Evolutionary conservation across 1,140 invertebrate species (phyloP), one percentile per base, ranked within the genome.

Genomic region (Drosophila equinoxialis): DNA sequence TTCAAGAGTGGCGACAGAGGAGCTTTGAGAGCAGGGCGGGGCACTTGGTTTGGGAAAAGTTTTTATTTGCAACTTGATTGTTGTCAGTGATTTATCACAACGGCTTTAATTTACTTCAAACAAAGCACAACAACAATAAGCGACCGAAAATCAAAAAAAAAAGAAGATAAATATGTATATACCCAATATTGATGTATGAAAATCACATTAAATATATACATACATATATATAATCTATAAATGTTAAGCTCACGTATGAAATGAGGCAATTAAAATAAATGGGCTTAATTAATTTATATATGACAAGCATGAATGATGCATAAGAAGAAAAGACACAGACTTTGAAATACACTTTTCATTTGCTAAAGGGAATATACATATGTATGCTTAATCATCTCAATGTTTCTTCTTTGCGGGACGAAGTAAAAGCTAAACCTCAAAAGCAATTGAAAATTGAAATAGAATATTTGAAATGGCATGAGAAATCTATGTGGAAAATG

Each of bases 11-110:
- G 6, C 35, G 2, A 14, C 2, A 17, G 14, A 14, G 6, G 13
- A 23, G 26, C 26, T 3, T 0, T 26, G 6, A 48, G 42, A 8
- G 17, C 3, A 51, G 17, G 45, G 45, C 17, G 45, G 20, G 45
- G 45, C 45, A 11, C 3, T 51, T 51, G 37, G 10, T 30, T 2
- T 20, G 45, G 10, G 7, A 37, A 6, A 17, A 48, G 7, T 2
- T 48, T 48, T 48, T 48, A 17, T 17, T 48, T 48, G 45, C 45
- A 48, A 17, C 7, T 51, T 51, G 45, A 51, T 51, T 51, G 45
- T 51, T 51, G 45, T 23, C 17, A 51, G 45, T 51, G 45, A 51
- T 51, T 51, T 51, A 51, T 23, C 17, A 51, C 45, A 51, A 51
- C 45, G 45, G 17, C 45, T 51, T 51, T 51, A 51, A 51, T 51